Evolutionary conservation across 92 coral and sea anemone species (phyloP).

Genomic region (Epizoanthus illoricatus): DNA sequence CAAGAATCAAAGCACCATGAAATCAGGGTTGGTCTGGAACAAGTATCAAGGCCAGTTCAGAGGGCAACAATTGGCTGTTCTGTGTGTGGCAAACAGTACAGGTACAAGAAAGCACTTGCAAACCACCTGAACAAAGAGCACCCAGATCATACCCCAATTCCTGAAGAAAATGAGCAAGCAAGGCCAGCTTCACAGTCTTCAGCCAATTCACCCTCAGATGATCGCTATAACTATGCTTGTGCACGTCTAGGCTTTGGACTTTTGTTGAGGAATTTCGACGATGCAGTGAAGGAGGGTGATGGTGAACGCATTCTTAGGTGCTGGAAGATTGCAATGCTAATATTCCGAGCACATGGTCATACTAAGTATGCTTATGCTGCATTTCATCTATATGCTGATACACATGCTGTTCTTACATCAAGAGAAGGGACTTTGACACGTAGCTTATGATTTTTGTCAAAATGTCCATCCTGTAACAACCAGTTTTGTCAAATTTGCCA

Average conservation of each 20-base stretch:
- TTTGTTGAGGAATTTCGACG: constrained; percentile 55
- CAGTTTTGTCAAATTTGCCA: too few species aligned
- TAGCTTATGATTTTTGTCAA: too few species aligned
- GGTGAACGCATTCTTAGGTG: constrained; percentile 54
- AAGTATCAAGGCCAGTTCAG: constrained; percentile 21
- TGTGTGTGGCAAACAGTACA: constrained; percentile 49
- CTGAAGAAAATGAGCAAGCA: neutral
- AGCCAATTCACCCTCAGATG: neutral
- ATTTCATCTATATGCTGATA: constrained; percentile 42
- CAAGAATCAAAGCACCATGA: constrained; percentile 35
- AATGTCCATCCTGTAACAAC: too few species aligned
- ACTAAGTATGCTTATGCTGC: constrained; percentile 60
- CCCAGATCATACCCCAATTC: constrained; percentile 14
- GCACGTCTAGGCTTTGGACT: constrained; percentile 44
- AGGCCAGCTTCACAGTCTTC: neutral
- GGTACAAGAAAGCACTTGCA: constrained; percentile 39
- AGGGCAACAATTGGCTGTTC: constrained; percentile 19
- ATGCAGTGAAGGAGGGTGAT: constrained; percentile 79
- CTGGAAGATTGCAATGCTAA: constrained; percentile 59
- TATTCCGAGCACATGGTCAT: constrained; percentile 53
- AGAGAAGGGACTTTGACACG: too few species aligned
- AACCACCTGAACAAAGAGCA: constrained; percentile 41
- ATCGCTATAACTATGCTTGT: constrained; percentile 51
- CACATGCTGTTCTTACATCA: constrained; percentile 45
- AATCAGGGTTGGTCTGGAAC: constrained; percentile 29